Conservation (phyloP, 2,888 invertebrate species). For the Chorisops tibialis region DNA sequence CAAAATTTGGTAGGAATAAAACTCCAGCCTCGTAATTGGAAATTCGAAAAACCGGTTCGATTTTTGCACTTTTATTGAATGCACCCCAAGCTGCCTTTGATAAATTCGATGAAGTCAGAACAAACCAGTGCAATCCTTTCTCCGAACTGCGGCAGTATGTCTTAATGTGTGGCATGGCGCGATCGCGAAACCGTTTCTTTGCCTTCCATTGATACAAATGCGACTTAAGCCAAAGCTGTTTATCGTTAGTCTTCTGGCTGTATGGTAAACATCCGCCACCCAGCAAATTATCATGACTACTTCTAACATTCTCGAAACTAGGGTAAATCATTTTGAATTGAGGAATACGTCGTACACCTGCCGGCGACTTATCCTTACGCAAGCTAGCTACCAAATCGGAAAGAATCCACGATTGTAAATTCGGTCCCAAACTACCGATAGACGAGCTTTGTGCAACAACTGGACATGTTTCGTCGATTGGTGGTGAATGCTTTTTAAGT, state of each 20-base stretch:
- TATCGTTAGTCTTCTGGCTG: conserved; percentile 67
- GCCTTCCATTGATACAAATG: conserved; percentile 84
- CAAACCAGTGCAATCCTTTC: conserved; percentile 67
- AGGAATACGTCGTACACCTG: conserved; percentile 56
- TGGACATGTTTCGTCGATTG: conserved; percentile 60
- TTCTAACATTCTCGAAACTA: conserved; percentile 75
- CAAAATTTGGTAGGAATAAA: conserved; percentile 75
- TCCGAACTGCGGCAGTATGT: conserved; percentile 76
- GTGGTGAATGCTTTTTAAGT: conserved; percentile 63
- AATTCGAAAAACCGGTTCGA: conserved; percentile 62
- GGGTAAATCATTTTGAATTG: conserved; percentile 70
- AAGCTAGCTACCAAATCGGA: conserved; percentile 69
- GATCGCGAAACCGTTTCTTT: conserved; percentile 62
- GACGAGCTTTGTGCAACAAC: conserved; percentile 87
- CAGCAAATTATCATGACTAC: conserved; percentile 77
- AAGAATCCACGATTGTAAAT: conserved; percentile 69
- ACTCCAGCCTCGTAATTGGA: conserved; percentile 92
- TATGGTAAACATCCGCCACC: conserved; percentile 92
- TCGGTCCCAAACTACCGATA: conserved; percentile 79
- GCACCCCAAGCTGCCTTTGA: conserved; percentile 97
- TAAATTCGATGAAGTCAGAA: conserved; percentile 89
- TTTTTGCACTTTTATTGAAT: conserved; percentile 57
- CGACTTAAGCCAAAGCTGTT: conserved; percentile 78
- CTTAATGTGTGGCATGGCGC: conserved; percentile 95
- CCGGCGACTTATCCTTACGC: conserved; percentile 54